These are phyloP conservation scores for Gila orcuttii DNA, from an alignment of 2,113 vertebrate genomes.

Conservation along the genomic window DNA sequence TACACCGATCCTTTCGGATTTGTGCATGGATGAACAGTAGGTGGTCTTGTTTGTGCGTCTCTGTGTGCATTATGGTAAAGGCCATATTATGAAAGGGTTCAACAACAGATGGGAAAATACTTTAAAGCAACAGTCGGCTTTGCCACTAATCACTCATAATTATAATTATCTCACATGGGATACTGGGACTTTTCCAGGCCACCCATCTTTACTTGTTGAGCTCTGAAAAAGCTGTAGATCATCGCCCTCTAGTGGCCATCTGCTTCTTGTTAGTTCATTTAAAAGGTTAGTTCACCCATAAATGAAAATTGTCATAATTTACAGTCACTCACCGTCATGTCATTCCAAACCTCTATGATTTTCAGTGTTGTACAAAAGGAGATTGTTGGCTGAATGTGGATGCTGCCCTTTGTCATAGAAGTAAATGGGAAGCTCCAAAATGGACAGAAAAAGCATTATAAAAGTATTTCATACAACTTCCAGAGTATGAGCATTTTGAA, in stretches of 20 bases:
- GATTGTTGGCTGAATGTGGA: not conserved
- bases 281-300: not conserved
- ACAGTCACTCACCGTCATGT: not conserved
- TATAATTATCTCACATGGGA: slow-evolving; percentile 33
- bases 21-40: not conserved
- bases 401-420: not conserved
- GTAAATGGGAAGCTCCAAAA: not conserved
- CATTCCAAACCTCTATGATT: not conserved
- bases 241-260: slow-evolving; percentile 46
- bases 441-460: too few species aligned
- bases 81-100: slow-evolving; percentile 16
- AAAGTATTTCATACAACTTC: not conserved
- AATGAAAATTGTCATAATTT: not conserved
- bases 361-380: not conserved
- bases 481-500: not conserved
- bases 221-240: not conserved
- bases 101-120: slow-evolving; percentile 8
- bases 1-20: not conserved
- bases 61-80: not conserved
- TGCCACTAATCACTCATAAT: slow-evolving; percentile 41
- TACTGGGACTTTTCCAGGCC: slow-evolving; percentile 24
- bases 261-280: not conserved
- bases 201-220: slow-evolving; percentile 11
- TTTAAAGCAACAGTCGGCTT: slow-evolving; percentile 6
- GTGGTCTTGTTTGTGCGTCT: slow-evolving; percentile 34